These are phyloP conservation scores for Malurus elegans DNA, from an alignment of 2,113 vertebrate species.

Conservation along the genomic window DNA sequence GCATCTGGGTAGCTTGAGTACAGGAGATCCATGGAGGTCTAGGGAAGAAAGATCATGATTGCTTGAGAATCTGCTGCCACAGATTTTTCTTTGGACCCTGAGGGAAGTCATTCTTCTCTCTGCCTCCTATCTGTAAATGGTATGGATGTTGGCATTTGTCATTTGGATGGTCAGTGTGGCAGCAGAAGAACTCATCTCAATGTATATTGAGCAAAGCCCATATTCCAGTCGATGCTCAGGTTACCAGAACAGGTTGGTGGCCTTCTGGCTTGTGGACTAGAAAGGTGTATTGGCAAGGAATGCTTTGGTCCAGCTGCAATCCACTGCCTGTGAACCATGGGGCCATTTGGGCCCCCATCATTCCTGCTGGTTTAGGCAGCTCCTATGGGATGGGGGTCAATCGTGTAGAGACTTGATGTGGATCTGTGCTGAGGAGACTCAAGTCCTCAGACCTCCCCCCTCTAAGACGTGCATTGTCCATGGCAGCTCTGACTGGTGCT, in stretches of 20 bases:
- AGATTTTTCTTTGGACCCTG: neutral
- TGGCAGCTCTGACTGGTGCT: neutral
- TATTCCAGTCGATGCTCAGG: neutral
- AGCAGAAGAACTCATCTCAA: neutral
- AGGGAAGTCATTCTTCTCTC: neutral
- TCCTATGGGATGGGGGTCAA: neutral
- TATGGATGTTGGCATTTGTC: neutral
- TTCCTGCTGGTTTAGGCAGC: neutral
- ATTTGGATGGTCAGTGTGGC: neutral
- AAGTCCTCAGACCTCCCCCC: neutral
- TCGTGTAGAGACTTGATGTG: rapidly evolving
- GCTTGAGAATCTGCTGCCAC: neutral
- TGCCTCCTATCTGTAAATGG: neutral
- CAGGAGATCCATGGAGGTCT: neutral
- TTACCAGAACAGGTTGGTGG: neutral
- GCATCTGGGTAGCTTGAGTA: neutral
- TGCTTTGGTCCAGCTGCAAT: neutral
- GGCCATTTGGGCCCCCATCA: neutral
- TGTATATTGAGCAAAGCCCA: neutral
- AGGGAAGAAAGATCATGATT: neutral
- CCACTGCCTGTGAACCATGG: neutral
- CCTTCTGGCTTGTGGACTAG: neutral
- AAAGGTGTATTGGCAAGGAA: neutral
- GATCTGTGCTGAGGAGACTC: neutral
- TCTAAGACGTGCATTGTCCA: rapidly evolving